A percentile compares a stretch with the other conserved stretches of the same genome.
Evolutionary conservation across 2,113 vertebrate species (phyloP).

Genomic region (Eleginops maclovinus): DNA sequence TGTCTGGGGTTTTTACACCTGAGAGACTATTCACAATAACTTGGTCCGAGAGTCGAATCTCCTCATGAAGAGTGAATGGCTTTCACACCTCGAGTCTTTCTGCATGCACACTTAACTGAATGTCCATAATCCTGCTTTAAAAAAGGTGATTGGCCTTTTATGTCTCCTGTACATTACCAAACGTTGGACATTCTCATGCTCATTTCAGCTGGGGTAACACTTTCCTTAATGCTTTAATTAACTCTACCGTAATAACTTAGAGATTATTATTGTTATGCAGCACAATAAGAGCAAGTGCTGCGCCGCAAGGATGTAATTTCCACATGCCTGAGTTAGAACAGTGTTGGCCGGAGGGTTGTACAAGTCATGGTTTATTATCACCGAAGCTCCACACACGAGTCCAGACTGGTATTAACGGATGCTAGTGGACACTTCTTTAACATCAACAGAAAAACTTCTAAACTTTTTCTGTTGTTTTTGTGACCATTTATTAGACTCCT

Average conservation of each 20-base stretch:
- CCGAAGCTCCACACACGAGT: not conserved
- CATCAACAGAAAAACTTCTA: not conserved
- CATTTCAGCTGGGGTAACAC: constrained; percentile 36
- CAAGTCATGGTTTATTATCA: not conserved
- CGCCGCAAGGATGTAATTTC: constrained; percentile 43
- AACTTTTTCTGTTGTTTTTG: not conserved
- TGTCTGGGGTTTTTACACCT: constrained; percentile 5
- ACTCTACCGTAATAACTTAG: constrained; percentile 40
- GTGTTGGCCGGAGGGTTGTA: not conserved
- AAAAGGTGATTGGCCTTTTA: constrained; percentile 22
- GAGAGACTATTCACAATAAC: constrained; percentile 42
- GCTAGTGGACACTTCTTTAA: not conserved
- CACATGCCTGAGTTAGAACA: not conserved
- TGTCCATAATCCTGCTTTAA: not conserved
- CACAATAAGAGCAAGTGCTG: constrained; percentile 31
- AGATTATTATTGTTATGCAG: constrained; percentile 33
- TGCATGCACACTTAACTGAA: constrained; percentile 9
- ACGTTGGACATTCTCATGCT: constrained; percentile 1
- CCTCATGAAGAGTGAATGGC: constrained; percentile 44
- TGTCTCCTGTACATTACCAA: not conserved
- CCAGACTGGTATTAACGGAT: not conserved
- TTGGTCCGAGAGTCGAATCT: constrained; percentile 21
- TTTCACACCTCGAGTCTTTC: constrained; percentile 12
- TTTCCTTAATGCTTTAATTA: constrained; percentile 58
- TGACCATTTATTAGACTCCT: not conserved